Conservation (phyloP, 2,888 invertebrate genomes). For the Chydorus sphaericus region DNA sequence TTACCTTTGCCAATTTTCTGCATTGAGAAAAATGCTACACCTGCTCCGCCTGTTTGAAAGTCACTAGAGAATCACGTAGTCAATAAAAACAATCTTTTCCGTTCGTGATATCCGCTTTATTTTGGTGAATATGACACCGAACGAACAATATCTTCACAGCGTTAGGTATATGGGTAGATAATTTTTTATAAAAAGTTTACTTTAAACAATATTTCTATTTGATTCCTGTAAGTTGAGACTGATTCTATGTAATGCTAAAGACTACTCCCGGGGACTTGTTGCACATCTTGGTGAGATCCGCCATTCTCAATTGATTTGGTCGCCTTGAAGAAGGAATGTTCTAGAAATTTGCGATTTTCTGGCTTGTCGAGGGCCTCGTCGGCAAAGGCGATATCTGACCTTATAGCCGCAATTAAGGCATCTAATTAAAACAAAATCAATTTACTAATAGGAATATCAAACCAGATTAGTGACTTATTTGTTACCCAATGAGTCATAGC, state of each 20-base stretch:
- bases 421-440: constrained; percentile 33
- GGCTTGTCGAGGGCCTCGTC: constrained; percentile 42
- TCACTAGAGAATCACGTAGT: no score
- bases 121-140: no score
- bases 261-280: background rate
- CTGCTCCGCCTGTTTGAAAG: no score
- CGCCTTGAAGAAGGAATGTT: constrained; percentile 37
- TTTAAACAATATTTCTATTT: background rate
- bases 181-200: no score
- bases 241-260: background rate
- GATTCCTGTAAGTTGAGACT: background rate
- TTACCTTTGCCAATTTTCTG: constrained; percentile 19
- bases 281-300: background rate
- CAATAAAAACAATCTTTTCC: constrained; percentile 8
- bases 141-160: no score
- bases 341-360: constrained; percentile 35
- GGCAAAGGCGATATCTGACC: constrained; percentile 59
- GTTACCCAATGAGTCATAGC: constrained; percentile 53
- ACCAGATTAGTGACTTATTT: constrained; percentile 6
- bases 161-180: no score
- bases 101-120: no score
- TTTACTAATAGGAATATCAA: constrained; percentile 14
- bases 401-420: constrained; percentile 58
- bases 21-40: background rate
- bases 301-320: no score